phyloP scores from a whole-genome alignment of 2,888 invertebrate species.

The Auanema sp. region DNA sequence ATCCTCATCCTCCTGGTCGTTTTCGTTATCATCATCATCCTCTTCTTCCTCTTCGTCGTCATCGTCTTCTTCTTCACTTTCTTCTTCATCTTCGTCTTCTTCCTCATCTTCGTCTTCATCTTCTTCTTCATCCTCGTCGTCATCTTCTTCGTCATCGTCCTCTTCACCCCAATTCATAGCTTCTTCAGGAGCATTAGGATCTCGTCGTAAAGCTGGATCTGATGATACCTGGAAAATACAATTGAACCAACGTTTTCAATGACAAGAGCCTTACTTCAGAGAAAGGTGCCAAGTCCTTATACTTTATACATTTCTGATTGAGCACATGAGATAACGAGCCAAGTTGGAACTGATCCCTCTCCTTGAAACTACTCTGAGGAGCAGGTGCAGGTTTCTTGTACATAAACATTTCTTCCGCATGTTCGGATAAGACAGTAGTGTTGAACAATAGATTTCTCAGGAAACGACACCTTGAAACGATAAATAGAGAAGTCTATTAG shows the following conservation, averaged over 20 bases:
- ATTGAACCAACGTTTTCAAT: not conserved
- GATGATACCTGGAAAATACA: conserved; percentile 19
- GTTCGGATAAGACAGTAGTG: conserved; percentile 64
- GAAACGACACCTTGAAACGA: conserved; percentile 74
- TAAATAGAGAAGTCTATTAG: conserved; percentile 66
- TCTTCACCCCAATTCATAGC: conserved; percentile 37
- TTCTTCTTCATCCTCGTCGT: conserved; percentile 44
- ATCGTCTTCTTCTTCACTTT: conserved; percentile 37
- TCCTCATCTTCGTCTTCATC: conserved; percentile 31
- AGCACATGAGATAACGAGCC: conserved; percentile 93
- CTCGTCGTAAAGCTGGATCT: conserved; percentile 34
- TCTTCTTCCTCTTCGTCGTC: conserved; percentile 43
- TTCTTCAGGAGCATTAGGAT: conserved; percentile 32
- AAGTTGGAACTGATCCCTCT: conserved; percentile 84
- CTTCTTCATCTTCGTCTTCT: conserved; percentile 28
- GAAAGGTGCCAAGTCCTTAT: conserved; percentile 83
- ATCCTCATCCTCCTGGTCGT: conserved; percentile 25
- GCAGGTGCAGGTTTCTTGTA: conserved; percentile 91
- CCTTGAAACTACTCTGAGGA: conserved; percentile 76
- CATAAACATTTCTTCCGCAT: conserved; percentile 81
- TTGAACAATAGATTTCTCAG: conserved; percentile 78
- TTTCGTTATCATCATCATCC: conserved; percentile 24
- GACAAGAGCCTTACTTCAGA: conserved; percentile 74
- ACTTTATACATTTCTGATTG: conserved; percentile 82
- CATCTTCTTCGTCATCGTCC: conserved; percentile 46